Conservation (phyloP, 2,797 vertebrate genomes). For the Siniperca scherzeri region DNA sequence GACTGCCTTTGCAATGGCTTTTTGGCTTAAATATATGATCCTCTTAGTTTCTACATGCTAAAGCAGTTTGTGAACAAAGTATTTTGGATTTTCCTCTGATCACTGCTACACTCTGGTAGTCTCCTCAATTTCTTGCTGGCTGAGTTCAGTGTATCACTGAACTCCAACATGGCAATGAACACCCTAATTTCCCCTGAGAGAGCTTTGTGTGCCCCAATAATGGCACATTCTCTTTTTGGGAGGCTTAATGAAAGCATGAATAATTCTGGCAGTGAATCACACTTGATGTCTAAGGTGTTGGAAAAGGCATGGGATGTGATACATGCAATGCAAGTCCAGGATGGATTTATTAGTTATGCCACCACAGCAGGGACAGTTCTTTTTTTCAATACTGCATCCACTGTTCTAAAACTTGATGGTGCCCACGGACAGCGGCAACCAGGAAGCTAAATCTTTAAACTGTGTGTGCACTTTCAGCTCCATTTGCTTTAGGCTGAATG, state of each 20-base stretch:
- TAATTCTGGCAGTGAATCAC: conserved; percentile 44
- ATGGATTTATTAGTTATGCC: conserved; percentile 43
- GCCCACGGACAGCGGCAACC: background rate
- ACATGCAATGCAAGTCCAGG: conserved; percentile 12
- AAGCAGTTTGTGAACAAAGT: conserved; percentile 41
- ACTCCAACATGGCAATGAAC: conserved; percentile 43
- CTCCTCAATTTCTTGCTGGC: conserved; percentile 26
- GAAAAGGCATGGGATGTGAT: conserved; percentile 31
- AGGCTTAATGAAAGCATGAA: conserved; percentile 53
- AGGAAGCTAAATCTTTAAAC: conserved; percentile 22
- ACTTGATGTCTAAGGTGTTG: conserved; percentile 24
- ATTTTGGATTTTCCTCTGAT: conserved; percentile 46
- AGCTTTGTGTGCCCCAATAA: conserved; percentile 35
- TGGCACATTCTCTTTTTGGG: conserved; percentile 40
- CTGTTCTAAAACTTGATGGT: conserved; percentile 21
- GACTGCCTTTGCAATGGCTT: conserved; percentile 25
- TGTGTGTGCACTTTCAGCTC: conserved; percentile 12
- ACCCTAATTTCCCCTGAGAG: conserved; percentile 58
- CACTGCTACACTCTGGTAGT: conserved; percentile 7
- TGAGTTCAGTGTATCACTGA: conserved; percentile 47
- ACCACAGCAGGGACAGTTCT: background rate
- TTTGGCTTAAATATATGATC: conserved; percentile 35
- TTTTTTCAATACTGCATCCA: background rate
- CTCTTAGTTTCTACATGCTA: conserved; percentile 36
- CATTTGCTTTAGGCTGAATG: conserved; percentile 24